Conservation (phyloP, 2,888 invertebrate genomes). For the Lochmaea capreae region DNA sequence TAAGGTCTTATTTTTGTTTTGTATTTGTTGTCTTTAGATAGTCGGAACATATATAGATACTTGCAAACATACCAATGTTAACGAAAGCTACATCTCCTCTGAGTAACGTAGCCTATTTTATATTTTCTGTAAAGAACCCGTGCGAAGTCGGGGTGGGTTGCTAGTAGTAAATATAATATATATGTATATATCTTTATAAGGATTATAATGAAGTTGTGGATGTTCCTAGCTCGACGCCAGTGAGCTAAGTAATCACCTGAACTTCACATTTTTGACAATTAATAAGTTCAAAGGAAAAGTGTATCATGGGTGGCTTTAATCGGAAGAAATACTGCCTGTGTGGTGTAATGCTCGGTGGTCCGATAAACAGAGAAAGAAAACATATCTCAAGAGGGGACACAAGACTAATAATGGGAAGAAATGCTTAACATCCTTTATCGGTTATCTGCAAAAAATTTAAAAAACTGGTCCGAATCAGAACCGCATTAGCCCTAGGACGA, state of each 20-base stretch:
- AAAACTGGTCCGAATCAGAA: slow-evolving; percentile 30
- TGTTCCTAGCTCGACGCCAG: neutral
- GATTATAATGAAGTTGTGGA: neutral
- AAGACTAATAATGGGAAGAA: slow-evolving; percentile 39
- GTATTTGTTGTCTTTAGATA: too few relatives aligned
- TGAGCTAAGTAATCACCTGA: slow-evolving; percentile 11
- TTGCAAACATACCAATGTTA: too few relatives aligned
- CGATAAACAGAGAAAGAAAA: slow-evolving; percentile 32
- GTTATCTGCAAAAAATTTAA: slow-evolving; percentile 36
- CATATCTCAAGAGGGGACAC: slow-evolving; percentile 31
- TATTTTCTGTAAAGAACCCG: too few relatives aligned
- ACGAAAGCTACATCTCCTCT: too few relatives aligned
- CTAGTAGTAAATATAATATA: too few relatives aligned
- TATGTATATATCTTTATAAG: too few relatives aligned
- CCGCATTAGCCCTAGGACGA: neutral
- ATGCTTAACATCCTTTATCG: slow-evolving; percentile 39
- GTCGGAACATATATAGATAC: too few relatives aligned
- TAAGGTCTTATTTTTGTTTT: too few relatives aligned
- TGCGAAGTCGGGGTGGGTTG: too few relatives aligned
- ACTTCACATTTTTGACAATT: slow-evolving; percentile 41
- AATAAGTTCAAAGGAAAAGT: slow-evolving; percentile 42
- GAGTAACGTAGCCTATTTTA: too few relatives aligned
- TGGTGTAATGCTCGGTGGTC: slow-evolving; percentile 38
- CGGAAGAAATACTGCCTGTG: slow-evolving; percentile 37
- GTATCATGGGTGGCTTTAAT: slow-evolving; percentile 42